These are phyloP conservation scores for zebrafish (Danio rerio) DNA, from an alignment of 2,113 vertebrate genomes.

Conservation along the genomic window GRCz12tu NC_133193.1:12510501-12511000, in stretches of 20 bases:
- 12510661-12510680: conserved; percentile 30
- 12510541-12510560: not conserved
- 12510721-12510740: conserved; percentile 60
- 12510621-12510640: not conserved
- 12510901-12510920: no score
- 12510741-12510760: conserved; percentile 55
- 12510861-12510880: no score
- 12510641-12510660: not conserved
- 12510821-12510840: conserved; percentile 11
- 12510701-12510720: conserved; percentile 51
- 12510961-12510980: no score
- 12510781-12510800: conserved; percentile 6
- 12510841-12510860: conserved; percentile 10
- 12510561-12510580: conserved; percentile 4
- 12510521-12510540: not conserved
- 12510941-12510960: no score
- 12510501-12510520: conserved; percentile 5
- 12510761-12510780: conserved; percentile 63
- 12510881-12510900: no score
- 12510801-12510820: conserved; percentile 13
- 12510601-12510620: not conserved
- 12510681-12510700: conserved; percentile 32
- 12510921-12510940: no score
- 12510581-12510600: conserved; percentile 5
- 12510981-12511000: no score